Evolutionary conservation across 2,113 vertebrate genomes (phyloP).

Genomic region (Orycteropus afer): DNA sequence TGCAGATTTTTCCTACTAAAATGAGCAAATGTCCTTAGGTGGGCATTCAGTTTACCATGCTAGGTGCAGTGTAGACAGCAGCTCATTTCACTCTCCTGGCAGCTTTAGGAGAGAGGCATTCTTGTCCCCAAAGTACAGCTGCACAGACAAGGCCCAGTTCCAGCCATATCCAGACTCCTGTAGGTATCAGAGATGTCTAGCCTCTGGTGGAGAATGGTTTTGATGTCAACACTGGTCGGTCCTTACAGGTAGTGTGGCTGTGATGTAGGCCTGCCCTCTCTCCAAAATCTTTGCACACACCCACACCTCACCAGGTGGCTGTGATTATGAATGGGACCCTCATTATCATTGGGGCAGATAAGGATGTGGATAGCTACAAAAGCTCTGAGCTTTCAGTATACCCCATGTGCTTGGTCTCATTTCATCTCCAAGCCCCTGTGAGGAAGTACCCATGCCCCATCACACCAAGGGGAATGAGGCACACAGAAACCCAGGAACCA

Average conservation of each 20-base stretch:
- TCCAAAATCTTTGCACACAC: background rate
- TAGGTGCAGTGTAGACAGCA: rapidly evolving
- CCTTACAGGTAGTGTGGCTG: background rate
- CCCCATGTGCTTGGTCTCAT: background rate
- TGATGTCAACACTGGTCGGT: background rate
- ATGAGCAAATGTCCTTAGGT: background rate
- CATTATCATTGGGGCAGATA: background rate
- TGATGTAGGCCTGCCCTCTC: background rate
- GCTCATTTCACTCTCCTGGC: background rate
- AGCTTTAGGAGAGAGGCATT: rapidly evolving
- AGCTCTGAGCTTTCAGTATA: background rate
- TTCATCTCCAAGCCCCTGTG: background rate
- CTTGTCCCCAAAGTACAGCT: background rate
- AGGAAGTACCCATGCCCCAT: background rate
- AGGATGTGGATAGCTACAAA: background rate
- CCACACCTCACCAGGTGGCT: background rate
- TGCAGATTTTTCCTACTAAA: background rate
- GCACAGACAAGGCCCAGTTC: background rate
- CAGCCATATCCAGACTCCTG: background rate
- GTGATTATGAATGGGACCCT: background rate
- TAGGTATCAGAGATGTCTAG: background rate
- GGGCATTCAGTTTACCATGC: background rate
- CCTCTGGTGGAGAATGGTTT: background rate
- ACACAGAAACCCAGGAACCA: background rate
- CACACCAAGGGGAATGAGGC: background rate